Percentiles rank a stretch among this genome's conserved stretches.
Conservation (phyloP, 30 jellyfish, hydroid and myxozoan species). For the Turritopsis rubra region DNA sequence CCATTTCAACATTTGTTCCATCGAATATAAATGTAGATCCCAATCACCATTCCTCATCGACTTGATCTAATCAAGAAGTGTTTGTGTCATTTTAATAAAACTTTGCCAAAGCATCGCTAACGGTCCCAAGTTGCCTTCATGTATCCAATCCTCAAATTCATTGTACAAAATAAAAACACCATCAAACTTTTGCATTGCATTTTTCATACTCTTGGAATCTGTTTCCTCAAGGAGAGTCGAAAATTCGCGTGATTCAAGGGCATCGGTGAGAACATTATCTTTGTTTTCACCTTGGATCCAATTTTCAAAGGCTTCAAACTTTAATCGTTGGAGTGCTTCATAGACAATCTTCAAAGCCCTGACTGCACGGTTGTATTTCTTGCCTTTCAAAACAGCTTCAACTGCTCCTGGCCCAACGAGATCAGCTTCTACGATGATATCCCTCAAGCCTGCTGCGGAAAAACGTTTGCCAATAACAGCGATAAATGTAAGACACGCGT, state of each 20-base stretch:
- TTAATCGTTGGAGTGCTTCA: too few relatives aligned
- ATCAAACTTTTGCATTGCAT: slow-evolving; percentile 7
- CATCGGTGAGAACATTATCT: too few relatives aligned
- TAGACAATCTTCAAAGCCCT: slow-evolving; percentile 17
- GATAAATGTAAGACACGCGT: not conserved
- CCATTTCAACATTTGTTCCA: not conserved
- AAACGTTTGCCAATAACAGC: slow-evolving; percentile 27
- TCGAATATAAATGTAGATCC: not conserved
- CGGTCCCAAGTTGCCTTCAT: slow-evolving; percentile 12
- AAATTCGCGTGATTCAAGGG: slow-evolving; percentile 10
- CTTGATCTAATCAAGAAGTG: not conserved
- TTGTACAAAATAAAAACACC: not conserved
- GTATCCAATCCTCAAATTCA: not conserved
- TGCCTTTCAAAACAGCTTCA: slow-evolving; percentile 20
- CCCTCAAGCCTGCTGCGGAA: slow-evolving; percentile 12
- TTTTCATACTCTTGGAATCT: not conserved
- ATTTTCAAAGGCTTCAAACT: slow-evolving; percentile 13
- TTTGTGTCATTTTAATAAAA: not conserved
- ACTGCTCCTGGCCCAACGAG: slow-evolving; percentile 32
- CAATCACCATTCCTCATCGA: slow-evolving; percentile 6
- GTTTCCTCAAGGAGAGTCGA: too few relatives aligned
- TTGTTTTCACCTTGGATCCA: slow-evolving; percentile 20
- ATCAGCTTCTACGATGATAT: slow-evolving; percentile 2
- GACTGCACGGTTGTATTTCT: slow-evolving; percentile 26
- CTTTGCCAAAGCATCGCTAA: slow-evolving; percentile 9